Conservation (phyloP, 2,888 invertebrate genomes). For the Halocaridina rubra region DNA sequence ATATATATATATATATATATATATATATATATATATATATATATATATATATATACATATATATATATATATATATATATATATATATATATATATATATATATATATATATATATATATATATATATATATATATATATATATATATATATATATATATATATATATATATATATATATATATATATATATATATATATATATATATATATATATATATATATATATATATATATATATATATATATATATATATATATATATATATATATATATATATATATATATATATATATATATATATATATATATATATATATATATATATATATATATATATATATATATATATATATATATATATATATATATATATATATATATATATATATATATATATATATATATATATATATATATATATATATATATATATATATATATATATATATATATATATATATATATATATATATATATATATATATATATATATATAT, state of each 20-base stretch:
- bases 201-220: too few relatives aligned
- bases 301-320: not conserved
- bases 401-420: slow-evolving; percentile 25
- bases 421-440: slow-evolving; percentile 23
- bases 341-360: not conserved
- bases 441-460: slow-evolving; percentile 16
- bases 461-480: slow-evolving; percentile 21
- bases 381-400: slow-evolving; percentile 16
- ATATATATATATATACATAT: slow-evolving; percentile 13
- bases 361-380: not conserved
- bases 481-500: slow-evolving; percentile 15
- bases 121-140: not conserved
- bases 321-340: slow-evolving; percentile 5
- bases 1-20: slow-evolving; percentile 4
- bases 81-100: too few relatives aligned
- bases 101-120: too few relatives aligned
- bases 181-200: not conserved
- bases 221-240: too few relatives aligned
- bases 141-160: not conserved
- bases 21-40: not conserved
- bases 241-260: too few relatives aligned
- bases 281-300: too few relatives aligned
- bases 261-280: too few relatives aligned
- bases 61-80: not conserved
- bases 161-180: not conserved